Conservation (phyloP, 2,797 vertebrate species). For the Hydrocynus forskahlii region DNA sequence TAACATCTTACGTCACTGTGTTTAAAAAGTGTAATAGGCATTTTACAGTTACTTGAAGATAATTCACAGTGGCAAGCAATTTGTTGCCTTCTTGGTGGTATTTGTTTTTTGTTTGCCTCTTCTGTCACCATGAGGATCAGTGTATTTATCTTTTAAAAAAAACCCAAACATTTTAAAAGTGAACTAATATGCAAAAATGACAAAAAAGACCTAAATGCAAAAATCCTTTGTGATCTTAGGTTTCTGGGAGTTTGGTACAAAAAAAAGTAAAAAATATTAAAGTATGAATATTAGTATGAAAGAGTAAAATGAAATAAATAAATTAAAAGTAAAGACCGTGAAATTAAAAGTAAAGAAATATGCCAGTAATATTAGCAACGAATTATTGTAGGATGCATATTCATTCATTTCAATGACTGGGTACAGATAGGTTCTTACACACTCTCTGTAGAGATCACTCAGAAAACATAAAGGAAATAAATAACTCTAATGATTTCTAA, state of each 20-base stretch:
- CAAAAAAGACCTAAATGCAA: background rate
- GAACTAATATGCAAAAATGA: background rate
- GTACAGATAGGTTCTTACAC: background rate
- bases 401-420: background rate
- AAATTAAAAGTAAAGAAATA: conserved; percentile 13
- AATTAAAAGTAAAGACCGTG: background rate
- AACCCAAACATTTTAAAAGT: background rate
- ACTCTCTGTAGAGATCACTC: background rate
- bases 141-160: conserved; percentile 21
- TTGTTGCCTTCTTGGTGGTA: background rate
- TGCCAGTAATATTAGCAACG: conserved; percentile 4
- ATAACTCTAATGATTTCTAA: conserved; percentile 26
- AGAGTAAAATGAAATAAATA: background rate
- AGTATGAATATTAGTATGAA: background rate
- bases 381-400: background rate
- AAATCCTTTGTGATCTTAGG: too few relatives aligned
- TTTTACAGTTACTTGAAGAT: conserved; percentile 19
- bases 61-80: conserved; percentile 29
- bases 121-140: conserved; percentile 52
- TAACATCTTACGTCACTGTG: background rate
- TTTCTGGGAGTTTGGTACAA: too few relatives aligned
- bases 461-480: background rate
- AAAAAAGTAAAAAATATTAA: too few relatives aligned
- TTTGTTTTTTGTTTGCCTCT: conserved; percentile 50
- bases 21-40: conserved; percentile 44